Base-by-base conservation (phyloP, 2,797 vertebrate species). In the Myotis findleyi region DNA sequence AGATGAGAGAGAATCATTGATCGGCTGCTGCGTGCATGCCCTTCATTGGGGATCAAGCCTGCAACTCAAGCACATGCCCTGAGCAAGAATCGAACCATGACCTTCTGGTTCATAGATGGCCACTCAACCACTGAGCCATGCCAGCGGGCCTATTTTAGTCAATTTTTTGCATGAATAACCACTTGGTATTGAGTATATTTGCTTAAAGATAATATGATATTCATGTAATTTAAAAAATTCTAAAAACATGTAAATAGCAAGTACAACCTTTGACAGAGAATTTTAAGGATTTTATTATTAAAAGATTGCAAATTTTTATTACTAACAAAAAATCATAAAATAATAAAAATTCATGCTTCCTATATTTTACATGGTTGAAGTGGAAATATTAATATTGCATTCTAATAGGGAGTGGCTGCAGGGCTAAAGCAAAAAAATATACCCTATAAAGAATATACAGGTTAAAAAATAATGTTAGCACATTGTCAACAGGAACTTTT, bases 271-370 rank as follows among this genome's bases (percentile, higher is more conserved):
- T 76, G 27, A 73, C 23, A 87, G 13, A 81, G 18, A 94, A 90
- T 73, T 76, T 7, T 89, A 92, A 89, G 33, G 89, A 95, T 66
- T 76, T 71, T 72, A 86, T 83, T 47, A 84, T n/a, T 80, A 16
- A 91, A 95, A 84, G 27, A 93, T 27, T 30, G 36, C 18, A 25
- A 25, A 3, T 27, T 17, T 49, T 73, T 72, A 51, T 87, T 64
- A 69, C 6, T 95, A 18, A 82, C 7, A 25, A 96, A 72, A 96
- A 73, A 53, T 82, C 25, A 53, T 72, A 93, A 55, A 88, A 76
- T 87, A 68, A 59, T 16, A 36, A 13, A 62, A 71, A 2, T 6
- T 9, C 23, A 47, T 20, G 23, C 23, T 66, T 71, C 69, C 17
- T 64, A 23, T 44, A 80, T 55, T 94, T 93, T 21, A 62, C 2